Percentiles rank a stretch among this genome's conserved stretches.
Conservation (phyloP, 2,888 invertebrate genomes). For the Bombyx huttoni region DNA sequence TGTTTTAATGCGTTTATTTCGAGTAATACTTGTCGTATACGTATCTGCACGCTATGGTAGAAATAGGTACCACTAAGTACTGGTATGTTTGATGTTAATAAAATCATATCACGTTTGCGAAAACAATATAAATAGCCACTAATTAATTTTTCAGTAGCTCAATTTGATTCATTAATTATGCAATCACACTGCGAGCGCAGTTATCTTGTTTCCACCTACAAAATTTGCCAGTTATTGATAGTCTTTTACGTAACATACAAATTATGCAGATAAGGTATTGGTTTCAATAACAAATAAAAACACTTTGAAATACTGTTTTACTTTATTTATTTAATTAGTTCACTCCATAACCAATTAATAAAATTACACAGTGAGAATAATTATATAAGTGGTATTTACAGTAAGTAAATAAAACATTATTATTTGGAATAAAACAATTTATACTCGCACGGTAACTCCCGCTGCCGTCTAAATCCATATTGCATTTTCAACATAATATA, state of each 20-base stretch:
- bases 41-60: too few species aligned
- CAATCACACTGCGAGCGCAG: not conserved
- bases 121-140: not conserved
- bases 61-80: too few species aligned
- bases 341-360: conserved; percentile 51
- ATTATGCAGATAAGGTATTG: not conserved
- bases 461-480: conserved; percentile 29
- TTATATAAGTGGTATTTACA: conserved; percentile 40
- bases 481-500: conserved; percentile 28
- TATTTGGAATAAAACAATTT: conserved; percentile 32
- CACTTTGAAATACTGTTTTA: not conserved
- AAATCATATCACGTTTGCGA: not conserved
- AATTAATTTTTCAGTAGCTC: not conserved
- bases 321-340: conserved; percentile 38
- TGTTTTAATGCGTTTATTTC: too few species aligned
- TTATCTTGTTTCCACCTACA: not conserved
- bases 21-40: too few species aligned
- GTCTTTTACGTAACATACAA: not conserved
- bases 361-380: conserved; percentile 44
- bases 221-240: not conserved
- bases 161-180: not conserved
- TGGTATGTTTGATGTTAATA: too few species aligned
- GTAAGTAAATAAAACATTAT: conserved; percentile 20
- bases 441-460: conserved; percentile 28
- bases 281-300: not conserved